Conservation (phyloP, 2,888 invertebrate genomes). For the Noctua janthe region DNA sequence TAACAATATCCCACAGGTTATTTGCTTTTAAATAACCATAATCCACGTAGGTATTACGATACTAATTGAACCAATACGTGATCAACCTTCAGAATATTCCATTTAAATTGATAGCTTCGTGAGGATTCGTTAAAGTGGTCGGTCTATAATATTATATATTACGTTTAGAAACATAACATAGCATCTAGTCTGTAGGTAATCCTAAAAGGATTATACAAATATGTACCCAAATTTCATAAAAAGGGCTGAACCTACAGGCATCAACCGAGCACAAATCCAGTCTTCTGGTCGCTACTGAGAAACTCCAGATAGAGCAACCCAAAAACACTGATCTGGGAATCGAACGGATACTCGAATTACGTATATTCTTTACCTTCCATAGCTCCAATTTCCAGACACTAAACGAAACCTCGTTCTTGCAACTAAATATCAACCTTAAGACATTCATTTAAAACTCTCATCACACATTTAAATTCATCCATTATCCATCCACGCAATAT, state of each 20-base stretch:
- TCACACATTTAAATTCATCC: slow-evolving; percentile 29
- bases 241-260: not conserved
- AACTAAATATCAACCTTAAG: not conserved
- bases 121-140: no score
- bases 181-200: not conserved
- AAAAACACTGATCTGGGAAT: not conserved
- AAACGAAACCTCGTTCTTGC: not conserved
- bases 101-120: no score
- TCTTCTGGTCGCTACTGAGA: not conserved
- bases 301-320: not conserved
- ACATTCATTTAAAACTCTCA: slow-evolving; percentile 1
- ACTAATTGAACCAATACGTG: no score
- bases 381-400: not conserved
- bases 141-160: not conserved
- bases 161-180: not conserved
- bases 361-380: not conserved
- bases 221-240: not conserved
- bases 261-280: no score
- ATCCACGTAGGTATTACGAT: no score
- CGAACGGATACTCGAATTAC: not conserved
- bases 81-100: no score
- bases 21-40: no score
- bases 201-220: not conserved
- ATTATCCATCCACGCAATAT: slow-evolving; percentile 44
- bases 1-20: no score